Base-by-base conservation (phyloP, 2,113 vertebrate genomes). In the Calonectris borealis region DNA sequence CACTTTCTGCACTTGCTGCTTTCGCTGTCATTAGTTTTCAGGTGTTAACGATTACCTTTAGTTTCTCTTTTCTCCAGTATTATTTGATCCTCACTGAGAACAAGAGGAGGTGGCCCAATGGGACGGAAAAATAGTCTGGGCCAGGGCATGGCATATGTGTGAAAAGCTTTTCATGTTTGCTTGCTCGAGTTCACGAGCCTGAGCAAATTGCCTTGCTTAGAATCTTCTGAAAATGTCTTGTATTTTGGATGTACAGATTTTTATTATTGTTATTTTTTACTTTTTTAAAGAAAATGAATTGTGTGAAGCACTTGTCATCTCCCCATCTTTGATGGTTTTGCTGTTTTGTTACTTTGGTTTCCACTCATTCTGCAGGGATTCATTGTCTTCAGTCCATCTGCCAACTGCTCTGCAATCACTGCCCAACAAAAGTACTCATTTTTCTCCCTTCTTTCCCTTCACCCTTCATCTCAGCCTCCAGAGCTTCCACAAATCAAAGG, bases 41-140 rank as follows among this genome's bases (percentile, higher is more conserved):
- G 38, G 96, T 98, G 97, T 94, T 95, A 98, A 91, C 87, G 95
- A 98, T 98, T 98, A 95, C 75, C 78, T 94, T 94, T 61, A 87
- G 92, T 97, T 98, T 97, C 96, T 97, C 92, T 97, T 94, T 62
- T 60, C 93, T 94, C 96, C 95, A 91, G 95, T 92, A 94, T 97
- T 97, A 97, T 96, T 94, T 97, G 94, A 97, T 97, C 94, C 95
- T 95, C 46, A 21, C 83, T 66, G 83, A 82, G 93, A 90, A 88
- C n/a, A 46, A 61, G 78, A 96, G 94, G 98, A 98, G 51, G 96
- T 97, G 96, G 83, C 82, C 93, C 71, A 62, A 62, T 80, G 96
- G 94, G 86, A 83, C 49, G 51, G 88, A 82, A 94, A 77, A 58
- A 16, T 9, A 76, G 42, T 57, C 83, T 92, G 80, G 77, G 27